Percentiles rank a stretch among this genome's conserved stretches.
Conservation (phyloP, 2,797 vertebrate genomes). For the Pangasius larnaudii region DNA sequence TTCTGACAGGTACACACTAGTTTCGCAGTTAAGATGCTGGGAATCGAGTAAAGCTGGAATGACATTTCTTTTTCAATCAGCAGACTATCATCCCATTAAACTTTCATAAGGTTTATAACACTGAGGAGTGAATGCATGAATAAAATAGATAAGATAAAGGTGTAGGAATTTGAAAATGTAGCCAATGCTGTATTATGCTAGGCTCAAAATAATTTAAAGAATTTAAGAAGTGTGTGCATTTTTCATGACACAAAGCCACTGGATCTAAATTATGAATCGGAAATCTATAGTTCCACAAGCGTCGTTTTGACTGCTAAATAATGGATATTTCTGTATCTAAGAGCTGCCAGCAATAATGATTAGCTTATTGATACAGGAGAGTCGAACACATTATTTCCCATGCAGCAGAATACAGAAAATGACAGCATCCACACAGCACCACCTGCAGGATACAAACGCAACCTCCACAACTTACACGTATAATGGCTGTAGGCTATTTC, state of each 20-base stretch:
- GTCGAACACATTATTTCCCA: background rate
- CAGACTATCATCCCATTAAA: background rate
- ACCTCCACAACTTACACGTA: background rate
- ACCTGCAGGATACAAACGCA: slow-evolving; percentile 34
- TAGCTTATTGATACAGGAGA: slow-evolving; percentile 13
- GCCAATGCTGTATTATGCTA: background rate
- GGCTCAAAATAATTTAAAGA: background rate
- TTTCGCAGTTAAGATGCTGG: background rate
- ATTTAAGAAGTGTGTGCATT: background rate
- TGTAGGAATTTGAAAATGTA: background rate
- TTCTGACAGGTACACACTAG: slow-evolving; percentile 7
- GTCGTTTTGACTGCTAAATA: slow-evolving; percentile 31
- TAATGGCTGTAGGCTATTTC: background rate
- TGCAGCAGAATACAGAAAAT: background rate
- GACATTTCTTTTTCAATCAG: background rate
- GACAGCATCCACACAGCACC: slow-evolving; percentile 32
- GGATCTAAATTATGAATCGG: slow-evolving; percentile 2
- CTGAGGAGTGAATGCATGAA: background rate
- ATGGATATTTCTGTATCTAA: slow-evolving; percentile 41
- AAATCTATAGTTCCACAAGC: background rate
- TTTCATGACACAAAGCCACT: background rate
- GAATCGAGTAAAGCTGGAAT: background rate
- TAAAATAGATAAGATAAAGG: background rate
- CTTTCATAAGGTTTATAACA: background rate
- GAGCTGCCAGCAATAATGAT: slow-evolving; percentile 34